phyloP scores from a whole-genome alignment of 2,888 invertebrate species.

The Biston stratarius region DNA sequence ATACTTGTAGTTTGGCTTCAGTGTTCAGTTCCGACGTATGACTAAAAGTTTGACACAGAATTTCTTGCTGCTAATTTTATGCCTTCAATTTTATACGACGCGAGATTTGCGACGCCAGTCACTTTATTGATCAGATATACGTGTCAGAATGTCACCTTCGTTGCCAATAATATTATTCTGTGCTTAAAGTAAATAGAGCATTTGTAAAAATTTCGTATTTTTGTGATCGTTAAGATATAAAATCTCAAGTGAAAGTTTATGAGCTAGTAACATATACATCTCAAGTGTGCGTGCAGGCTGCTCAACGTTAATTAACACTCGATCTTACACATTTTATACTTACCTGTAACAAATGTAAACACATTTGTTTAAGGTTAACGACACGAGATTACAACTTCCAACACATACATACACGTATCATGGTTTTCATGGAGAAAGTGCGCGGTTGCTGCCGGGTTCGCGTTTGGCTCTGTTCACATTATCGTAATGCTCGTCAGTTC shows the following conservation, averaged over 20 bases:
- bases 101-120: neutral
- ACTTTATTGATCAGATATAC: neutral
- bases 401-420: slow-evolving; percentile 36
- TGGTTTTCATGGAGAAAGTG: slow-evolving; percentile 54
- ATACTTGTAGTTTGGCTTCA: slow-evolving; percentile 7
- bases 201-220: slow-evolving; percentile 10
- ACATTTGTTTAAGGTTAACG: slow-evolving; percentile 62
- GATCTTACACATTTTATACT: slow-evolving; percentile 50
- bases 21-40: neutral
- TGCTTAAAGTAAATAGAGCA: slow-evolving; percentile 5
- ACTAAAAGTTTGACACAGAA: neutral
- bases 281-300: slow-evolving; percentile 45
- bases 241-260: slow-evolving; percentile 41
- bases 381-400: slow-evolving; percentile 57
- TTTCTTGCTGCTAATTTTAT: neutral
- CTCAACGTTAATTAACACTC: slow-evolving; percentile 55
- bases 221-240: slow-evolving; percentile 31
- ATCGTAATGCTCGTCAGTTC: slow-evolving; percentile 50
- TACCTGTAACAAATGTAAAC: slow-evolving; percentile 56
- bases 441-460: slow-evolving; percentile 47
- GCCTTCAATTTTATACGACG: neutral
- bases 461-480: slow-evolving; percentile 46
- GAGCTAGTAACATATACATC: slow-evolving; percentile 38
- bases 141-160: neutral
- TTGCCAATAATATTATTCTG: slow-evolving; percentile 2